phyloP scores from a whole-genome alignment of 1,140 invertebrate species.

The Oreohelix idahoensis region DNA sequence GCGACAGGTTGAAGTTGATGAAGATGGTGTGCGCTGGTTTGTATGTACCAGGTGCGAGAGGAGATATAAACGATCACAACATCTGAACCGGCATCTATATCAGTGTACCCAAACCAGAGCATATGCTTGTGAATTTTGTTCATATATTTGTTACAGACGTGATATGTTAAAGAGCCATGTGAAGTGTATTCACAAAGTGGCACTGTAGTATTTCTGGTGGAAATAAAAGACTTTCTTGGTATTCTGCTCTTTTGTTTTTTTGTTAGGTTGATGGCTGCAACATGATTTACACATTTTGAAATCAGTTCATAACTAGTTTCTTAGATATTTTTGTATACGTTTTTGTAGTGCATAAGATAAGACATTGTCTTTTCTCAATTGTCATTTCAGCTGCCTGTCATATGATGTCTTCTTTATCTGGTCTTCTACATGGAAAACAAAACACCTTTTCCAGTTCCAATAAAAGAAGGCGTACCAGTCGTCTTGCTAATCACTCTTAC shows the following conservation, averaged over 20 bases:
- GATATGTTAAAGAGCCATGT: background rate
- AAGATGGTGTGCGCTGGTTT: conserved; percentile 1
- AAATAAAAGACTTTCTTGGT: background rate
- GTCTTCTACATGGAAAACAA: background rate
- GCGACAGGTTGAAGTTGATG: conserved; percentile 6
- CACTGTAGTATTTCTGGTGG: background rate
- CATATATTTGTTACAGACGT: background rate
- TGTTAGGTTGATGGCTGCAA: too few species aligned
- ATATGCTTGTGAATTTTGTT: background rate
- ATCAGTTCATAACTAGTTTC: too few species aligned
- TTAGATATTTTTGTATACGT: too few species aligned
- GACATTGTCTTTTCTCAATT: background rate
- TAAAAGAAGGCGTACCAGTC: background rate
- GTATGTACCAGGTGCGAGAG: background rate
- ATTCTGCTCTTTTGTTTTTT: background rate
- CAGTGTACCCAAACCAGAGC: background rate
- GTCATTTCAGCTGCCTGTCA: conserved; percentile 19
- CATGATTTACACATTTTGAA: too few species aligned
- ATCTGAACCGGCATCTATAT: background rate
- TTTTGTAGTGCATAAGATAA: background rate
- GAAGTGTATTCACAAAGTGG: background rate
- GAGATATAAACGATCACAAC: background rate
- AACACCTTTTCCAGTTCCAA: background rate
- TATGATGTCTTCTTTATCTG: conserved; percentile 7
- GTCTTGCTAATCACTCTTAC: conserved; percentile 8